A percentile compares a stretch with the other conserved stretches of the same genome.
Conservation (phyloP, 2,113 vertebrate genomes). For the Cacatua alba region DNA sequence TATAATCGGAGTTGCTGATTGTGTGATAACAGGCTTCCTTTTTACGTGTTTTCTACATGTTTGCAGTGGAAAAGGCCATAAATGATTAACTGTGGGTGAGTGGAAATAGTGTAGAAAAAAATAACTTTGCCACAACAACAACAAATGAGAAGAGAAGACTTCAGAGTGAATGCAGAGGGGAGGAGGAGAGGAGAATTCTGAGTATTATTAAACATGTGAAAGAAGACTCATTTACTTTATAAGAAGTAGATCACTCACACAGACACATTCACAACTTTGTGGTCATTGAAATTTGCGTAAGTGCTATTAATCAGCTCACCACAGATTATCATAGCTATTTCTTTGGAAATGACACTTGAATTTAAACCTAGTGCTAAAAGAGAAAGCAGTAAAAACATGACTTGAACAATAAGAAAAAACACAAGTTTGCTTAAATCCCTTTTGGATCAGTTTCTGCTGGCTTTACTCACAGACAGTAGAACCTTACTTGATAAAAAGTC, state of each 20-base stretch:
- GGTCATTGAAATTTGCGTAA: conserved; percentile 80
- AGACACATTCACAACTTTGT: conserved; percentile 74
- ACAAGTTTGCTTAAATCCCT: conserved; percentile 33
- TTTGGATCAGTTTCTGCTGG: neutral
- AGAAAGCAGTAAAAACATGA: conserved; percentile 59
- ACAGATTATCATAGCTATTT: conserved; percentile 78
- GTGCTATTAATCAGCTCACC: conserved; percentile 82
- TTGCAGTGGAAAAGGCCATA: conserved; percentile 81
- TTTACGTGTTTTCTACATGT: conserved; percentile 75
- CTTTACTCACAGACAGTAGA: neutral
- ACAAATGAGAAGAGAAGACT: conserved; percentile 68
- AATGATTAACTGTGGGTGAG: conserved; percentile 83
- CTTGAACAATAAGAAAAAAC: conserved; percentile 33
- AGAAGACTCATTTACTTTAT: conserved; percentile 82
- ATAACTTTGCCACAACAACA: conserved; percentile 81
- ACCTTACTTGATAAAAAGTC: neutral
- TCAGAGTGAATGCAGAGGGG: conserved; percentile 60
- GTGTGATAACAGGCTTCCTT: conserved; percentile 80
- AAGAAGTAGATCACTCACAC: conserved; percentile 77
- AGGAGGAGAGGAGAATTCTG: conserved; percentile 66
- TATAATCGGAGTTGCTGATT: conserved; percentile 76
- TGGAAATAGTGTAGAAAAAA: conserved; percentile 84
- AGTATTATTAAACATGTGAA: conserved; percentile 75
- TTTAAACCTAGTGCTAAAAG: conserved; percentile 56
- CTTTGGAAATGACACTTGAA: conserved; percentile 75